Conservation (phyloP, 2,797 vertebrate genomes). For the Tauraco hartlaubi region DNA sequence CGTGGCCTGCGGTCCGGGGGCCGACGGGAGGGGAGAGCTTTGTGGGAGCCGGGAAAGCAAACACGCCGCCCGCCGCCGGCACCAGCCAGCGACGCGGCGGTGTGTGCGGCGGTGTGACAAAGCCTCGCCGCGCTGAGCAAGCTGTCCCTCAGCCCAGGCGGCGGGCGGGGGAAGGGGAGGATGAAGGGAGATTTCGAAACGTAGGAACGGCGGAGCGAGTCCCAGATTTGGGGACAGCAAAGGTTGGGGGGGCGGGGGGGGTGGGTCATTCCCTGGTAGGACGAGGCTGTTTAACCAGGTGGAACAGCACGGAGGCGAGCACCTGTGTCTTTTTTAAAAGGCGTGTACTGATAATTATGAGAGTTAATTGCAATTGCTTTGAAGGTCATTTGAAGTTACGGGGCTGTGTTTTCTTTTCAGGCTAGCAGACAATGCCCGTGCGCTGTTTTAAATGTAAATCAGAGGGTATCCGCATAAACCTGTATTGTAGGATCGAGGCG, state of each 20-base stretch:
- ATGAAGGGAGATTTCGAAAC: constrained; percentile 17
- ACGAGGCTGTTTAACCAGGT: constrained; percentile 64
- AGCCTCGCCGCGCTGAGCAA: constrained; percentile 73
- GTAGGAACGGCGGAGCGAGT: neutral
- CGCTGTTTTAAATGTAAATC: constrained; percentile 79
- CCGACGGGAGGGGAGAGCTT: neutral
- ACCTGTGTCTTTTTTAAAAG: constrained; percentile 75
- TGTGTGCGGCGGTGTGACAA: constrained; percentile 75
- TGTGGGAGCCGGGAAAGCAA: neutral
- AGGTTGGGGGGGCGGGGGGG: neutral
- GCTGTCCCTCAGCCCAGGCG: constrained; percentile 52
- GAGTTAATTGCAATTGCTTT: constrained; percentile 78
- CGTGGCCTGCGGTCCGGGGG: neutral
- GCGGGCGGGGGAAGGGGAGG: constrained; percentile 36
- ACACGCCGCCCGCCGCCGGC: neutral
- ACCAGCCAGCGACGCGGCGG: constrained; percentile 24
- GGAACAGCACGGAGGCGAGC: constrained; percentile 65
- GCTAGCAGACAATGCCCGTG: constrained; percentile 64
- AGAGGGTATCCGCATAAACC: constrained; percentile 76
- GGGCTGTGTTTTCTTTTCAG: constrained; percentile 59
- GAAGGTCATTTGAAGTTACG: constrained; percentile 80
- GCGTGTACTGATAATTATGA: constrained; percentile 68
- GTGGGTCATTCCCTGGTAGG: constrained; percentile 51
- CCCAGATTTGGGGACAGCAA: neutral
- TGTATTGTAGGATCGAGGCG: constrained; percentile 75